Conservation (phyloP, 2,888 invertebrate species). For the Tachina fera region DNA sequence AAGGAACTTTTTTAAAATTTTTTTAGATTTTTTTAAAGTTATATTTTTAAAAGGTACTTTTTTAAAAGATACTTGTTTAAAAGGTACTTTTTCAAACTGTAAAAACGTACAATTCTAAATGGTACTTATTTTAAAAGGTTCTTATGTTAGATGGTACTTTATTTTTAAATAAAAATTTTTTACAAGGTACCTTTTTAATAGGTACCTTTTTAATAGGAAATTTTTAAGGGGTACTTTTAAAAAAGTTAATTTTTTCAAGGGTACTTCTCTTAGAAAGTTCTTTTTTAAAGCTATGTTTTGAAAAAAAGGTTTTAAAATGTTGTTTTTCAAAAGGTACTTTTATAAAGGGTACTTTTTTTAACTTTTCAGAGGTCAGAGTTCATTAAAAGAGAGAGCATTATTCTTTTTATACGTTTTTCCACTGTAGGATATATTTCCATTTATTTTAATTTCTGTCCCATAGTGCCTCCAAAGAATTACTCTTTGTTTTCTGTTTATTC, state of each 20-base stretch:
- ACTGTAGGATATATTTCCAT: background rate
- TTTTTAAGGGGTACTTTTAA: background rate
- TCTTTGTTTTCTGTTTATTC: slow-evolving; percentile 5
- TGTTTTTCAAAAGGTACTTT: background rate
- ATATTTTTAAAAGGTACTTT: background rate
- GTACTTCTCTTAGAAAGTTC: background rate
- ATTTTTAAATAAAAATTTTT: background rate
- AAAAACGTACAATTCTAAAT: no score
- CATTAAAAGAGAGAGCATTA: no score
- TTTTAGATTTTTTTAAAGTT: background rate
- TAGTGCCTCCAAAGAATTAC: slow-evolving; percentile 19
- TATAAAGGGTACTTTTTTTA: background rate
- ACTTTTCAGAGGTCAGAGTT: background rate
- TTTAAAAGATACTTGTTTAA: background rate
- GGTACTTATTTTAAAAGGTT: background rate
- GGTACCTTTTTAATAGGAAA: background rate
- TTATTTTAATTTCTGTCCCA: background rate
- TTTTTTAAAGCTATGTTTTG: background rate
- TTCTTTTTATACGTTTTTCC: background rate
- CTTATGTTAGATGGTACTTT: no score
- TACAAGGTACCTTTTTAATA: background rate
- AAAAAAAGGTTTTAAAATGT: no score
- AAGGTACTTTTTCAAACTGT: background rate
- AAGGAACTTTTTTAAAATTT: background rate
- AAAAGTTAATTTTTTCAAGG: no score